phyloP scores from a whole-genome alignment of 2,113 vertebrate species.

The Melanerpes formicivorus region DNA sequence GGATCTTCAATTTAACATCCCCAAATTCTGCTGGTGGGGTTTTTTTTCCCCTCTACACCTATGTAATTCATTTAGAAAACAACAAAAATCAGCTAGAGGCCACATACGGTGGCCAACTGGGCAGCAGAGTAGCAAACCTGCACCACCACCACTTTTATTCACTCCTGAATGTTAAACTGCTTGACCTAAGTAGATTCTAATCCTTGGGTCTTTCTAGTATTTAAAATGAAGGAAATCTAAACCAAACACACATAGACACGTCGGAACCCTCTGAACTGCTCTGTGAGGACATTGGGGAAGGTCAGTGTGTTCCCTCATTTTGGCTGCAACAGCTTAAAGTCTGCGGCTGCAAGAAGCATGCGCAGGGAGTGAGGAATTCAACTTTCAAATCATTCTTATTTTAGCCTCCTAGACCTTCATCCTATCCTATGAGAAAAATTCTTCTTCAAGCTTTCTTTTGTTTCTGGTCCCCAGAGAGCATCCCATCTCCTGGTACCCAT shows the following conservation, averaged over 20 bases:
- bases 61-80: not conserved
- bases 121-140: not conserved
- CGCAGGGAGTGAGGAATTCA: not conserved
- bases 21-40: not conserved
- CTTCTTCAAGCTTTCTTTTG: not conserved
- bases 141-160: not conserved
- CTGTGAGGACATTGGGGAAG: not conserved
- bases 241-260: not conserved
- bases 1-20: not conserved
- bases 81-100: not conserved
- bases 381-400: not conserved
- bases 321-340: not conserved
- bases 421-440: not conserved
- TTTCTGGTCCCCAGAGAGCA: not conserved
- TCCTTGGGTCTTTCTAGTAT: not conserved
- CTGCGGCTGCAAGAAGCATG: not conserved
- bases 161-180: not conserved
- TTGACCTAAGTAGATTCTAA: not conserved
- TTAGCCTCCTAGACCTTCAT: not conserved
- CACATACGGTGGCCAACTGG: fast-evolving
- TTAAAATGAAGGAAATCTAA: not conserved
- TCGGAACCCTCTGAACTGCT: not conserved
- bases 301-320: not conserved
- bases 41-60: not conserved
- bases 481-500: not conserved